A percentile compares a stretch with the other conserved stretches of the same genome.
Conservation (phyloP, 2,797 vertebrate genomes). For the Pelodytes ibericus region DNA sequence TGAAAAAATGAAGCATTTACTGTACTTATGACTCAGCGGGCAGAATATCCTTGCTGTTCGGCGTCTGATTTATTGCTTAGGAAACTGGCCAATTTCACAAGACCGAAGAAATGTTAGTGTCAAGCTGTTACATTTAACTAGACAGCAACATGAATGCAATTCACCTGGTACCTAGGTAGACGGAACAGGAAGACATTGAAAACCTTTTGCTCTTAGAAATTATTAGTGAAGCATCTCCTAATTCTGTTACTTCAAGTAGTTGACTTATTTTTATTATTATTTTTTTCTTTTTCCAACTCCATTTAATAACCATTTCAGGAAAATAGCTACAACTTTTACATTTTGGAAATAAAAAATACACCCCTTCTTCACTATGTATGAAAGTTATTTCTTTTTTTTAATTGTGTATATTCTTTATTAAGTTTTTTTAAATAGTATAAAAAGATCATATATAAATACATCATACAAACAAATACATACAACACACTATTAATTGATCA, state of each 20-base stretch:
- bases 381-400: too few species aligned
- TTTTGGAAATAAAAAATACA: too few species aligned
- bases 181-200: constrained; percentile 20
- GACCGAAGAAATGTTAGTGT: constrained; percentile 49
- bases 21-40: constrained; percentile 44
- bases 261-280: background rate
- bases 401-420: too few species aligned
- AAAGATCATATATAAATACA: too few species aligned
- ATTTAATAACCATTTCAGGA: background rate
- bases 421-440: too few species aligned
- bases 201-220: constrained; percentile 17
- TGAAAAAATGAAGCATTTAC: constrained; percentile 49
- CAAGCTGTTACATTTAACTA: constrained; percentile 55
- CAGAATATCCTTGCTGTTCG: constrained; percentile 31
- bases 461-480: too few species aligned
- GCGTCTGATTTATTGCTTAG: constrained; percentile 45
- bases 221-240: constrained; percentile 23
- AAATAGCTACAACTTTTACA: background rate
- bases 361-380: too few species aligned
- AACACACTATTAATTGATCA: too few species aligned
- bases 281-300: constrained; percentile 1
- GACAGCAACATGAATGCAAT: constrained; percentile 45
- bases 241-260: constrained; percentile 26
- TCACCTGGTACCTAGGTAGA: constrained; percentile 27
- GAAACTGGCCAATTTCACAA: constrained; percentile 51